phyloP scores from a whole-genome alignment of 2,888 invertebrate genomes.

The Sinodicranocentrus sp. region DNA sequence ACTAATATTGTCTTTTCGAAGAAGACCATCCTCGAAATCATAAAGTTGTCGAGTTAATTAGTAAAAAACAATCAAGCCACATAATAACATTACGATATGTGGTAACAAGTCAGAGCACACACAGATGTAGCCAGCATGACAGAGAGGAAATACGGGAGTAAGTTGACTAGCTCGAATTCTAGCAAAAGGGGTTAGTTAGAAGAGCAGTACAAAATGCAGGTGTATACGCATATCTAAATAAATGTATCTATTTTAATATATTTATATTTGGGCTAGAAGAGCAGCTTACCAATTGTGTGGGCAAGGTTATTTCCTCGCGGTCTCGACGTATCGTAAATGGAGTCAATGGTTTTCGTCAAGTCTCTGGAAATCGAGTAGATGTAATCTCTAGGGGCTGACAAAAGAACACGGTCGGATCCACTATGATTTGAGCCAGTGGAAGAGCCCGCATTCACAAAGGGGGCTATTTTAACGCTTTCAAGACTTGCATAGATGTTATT shows the following conservation, averaged over 20 bases:
- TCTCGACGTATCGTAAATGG: constrained; percentile 77
- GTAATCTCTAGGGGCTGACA: constrained; percentile 76
- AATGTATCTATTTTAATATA: too few relatives aligned
- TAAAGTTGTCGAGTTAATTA: constrained; percentile 67
- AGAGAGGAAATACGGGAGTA: too few relatives aligned
- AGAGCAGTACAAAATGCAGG: too few relatives aligned
- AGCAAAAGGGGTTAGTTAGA: too few relatives aligned
- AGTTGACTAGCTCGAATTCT: too few relatives aligned
- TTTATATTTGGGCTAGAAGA: neutral
- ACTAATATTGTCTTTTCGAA: too few relatives aligned
- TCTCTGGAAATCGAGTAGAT: constrained; percentile 77
- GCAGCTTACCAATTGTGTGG: constrained; percentile 75
- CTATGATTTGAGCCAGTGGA: constrained; percentile 76
- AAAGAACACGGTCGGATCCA: constrained; percentile 77
- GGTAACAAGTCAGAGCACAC: constrained; percentile 60
- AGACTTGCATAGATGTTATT: constrained; percentile 77
- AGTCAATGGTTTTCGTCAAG: constrained; percentile 77
- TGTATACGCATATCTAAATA: too few relatives aligned
- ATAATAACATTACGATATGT: constrained; percentile 52
- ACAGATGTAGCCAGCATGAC: too few relatives aligned
- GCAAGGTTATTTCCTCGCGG: constrained; percentile 76
- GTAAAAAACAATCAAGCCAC: constrained; percentile 69
- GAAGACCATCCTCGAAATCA: constrained; percentile 29
- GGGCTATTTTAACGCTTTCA: constrained; percentile 76
- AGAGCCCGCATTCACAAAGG: constrained; percentile 76